Evolutionary conservation across 2,888 invertebrate genomes (phyloP).

Genomic region (Drosophila pullipes): DNA sequence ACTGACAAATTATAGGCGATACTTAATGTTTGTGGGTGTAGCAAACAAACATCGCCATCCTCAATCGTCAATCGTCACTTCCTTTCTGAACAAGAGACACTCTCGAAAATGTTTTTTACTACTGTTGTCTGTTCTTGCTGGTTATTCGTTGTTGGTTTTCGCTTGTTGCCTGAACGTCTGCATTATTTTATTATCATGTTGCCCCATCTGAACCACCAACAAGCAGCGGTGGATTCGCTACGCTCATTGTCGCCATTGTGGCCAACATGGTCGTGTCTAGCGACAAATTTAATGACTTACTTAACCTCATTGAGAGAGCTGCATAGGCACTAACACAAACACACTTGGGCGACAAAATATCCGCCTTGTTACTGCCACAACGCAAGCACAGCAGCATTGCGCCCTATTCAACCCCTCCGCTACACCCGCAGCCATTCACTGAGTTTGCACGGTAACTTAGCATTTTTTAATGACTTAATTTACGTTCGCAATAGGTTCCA

Average conservation of each 20-base stretch:
- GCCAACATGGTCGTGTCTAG: conserved; percentile 81
- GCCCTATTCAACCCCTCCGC: not conserved
- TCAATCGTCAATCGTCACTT: conserved; percentile 59
- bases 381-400: conserved; percentile 30
- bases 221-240: conserved; percentile 35
- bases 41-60: conserved; percentile 35
- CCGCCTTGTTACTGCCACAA: conserved; percentile 53
- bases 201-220: conserved; percentile 67
- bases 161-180: conserved; percentile 55
- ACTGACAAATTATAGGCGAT: conserved; percentile 40
- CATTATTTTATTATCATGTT: conserved; percentile 73
- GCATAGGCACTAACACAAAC: conserved; percentile 34
- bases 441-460: conserved; percentile 67
- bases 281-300: conserved; percentile 84
- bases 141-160: conserved; percentile 15
- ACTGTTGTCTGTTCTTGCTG: conserved; percentile 19
- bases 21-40: conserved; percentile 43
- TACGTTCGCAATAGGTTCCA: conserved; percentile 84
- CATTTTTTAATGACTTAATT: conserved; percentile 85
- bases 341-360: conserved; percentile 51
- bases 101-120: conserved; percentile 34
- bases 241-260: conserved; percentile 70
- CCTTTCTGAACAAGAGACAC: conserved; percentile 55
- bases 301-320: conserved; percentile 73
- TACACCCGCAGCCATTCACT: conserved; percentile 18